phyloP scores from a whole-genome alignment of 2,797 vertebrate genomes.

The Leuciscus waleckii region DNA sequence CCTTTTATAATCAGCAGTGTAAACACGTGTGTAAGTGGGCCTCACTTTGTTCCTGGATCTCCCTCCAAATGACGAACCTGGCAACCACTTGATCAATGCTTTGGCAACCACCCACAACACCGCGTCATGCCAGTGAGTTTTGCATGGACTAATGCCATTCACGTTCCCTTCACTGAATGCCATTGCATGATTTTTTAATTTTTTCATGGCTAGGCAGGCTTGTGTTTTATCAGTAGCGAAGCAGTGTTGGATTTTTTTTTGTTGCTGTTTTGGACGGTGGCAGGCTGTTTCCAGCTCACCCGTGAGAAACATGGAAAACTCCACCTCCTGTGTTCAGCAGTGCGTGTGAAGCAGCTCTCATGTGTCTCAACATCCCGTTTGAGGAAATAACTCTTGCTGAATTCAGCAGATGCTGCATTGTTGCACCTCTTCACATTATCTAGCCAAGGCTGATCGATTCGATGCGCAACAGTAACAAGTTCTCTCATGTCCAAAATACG shows the following conservation, averaged over 20 bases:
- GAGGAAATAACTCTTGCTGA: slow-evolving; percentile 49
- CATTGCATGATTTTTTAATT: too few relatives aligned
- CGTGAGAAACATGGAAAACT: slow-evolving; percentile 44
- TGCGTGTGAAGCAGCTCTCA: slow-evolving; percentile 27
- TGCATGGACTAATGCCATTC: neutral
- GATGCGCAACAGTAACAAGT: slow-evolving; percentile 70
- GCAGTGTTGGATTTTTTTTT: neutral
- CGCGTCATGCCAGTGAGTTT: neutral
- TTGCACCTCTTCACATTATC: slow-evolving; percentile 54
- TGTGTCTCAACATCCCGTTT: slow-evolving; percentile 46
- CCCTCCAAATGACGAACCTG: too few relatives aligned
- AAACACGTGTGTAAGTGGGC: neutral
- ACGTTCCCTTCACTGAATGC: neutral
- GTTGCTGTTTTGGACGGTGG: neutral
- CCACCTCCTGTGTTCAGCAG: slow-evolving; percentile 16
- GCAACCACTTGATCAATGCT: neutral
- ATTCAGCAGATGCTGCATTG: slow-evolving; percentile 72
- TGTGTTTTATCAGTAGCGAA: slow-evolving; percentile 1
- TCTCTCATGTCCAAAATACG: slow-evolving; percentile 63
- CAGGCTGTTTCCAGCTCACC: slow-evolving; percentile 21
- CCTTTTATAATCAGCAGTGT: neutral
- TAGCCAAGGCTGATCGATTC: slow-evolving; percentile 69
- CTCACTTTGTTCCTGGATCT: neutral
- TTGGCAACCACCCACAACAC: neutral
- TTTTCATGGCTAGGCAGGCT: slow-evolving; percentile 1